phyloP scores from a whole-genome alignment of 2,797 vertebrate genomes.

The Gallinago solitaria region DNA sequence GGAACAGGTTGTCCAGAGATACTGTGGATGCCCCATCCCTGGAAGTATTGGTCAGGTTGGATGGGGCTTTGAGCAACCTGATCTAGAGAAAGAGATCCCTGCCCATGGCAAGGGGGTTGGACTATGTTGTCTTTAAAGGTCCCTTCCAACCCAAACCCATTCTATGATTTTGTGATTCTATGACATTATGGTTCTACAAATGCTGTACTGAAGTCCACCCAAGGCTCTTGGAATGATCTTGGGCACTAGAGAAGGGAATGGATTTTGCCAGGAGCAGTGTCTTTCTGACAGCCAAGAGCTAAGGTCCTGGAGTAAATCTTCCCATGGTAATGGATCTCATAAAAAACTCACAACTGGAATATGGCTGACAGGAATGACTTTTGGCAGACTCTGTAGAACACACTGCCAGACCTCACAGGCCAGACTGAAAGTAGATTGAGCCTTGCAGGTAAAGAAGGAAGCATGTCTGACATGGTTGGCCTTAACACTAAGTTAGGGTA shows the following conservation, averaged over 20 bases:
- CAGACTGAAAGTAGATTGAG: neutral
- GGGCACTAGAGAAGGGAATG: neutral
- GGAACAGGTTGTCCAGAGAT: neutral
- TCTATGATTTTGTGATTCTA: neutral
- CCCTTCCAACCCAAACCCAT: neutral
- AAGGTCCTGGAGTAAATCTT: neutral
- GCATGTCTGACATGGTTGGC: neutral
- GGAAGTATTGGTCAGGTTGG: neutral
- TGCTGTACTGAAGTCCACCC: too few relatives aligned
- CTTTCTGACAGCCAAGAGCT: neutral
- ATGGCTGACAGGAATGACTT: neutral
- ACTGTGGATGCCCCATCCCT: neutral
- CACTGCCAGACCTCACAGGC: neutral
- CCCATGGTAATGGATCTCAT: neutral
- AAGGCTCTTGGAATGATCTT: neutral
- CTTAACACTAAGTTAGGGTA: neutral
- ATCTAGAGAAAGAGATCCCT: neutral
- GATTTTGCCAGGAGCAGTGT: neutral
- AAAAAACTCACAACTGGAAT: neutral
- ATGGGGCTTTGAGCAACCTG: neutral
- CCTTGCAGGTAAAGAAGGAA: neutral
- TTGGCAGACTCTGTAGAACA: neutral
- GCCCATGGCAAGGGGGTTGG: too few relatives aligned
- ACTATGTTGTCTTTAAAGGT: neutral
- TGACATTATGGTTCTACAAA: neutral